phyloP scores from a whole-genome alignment of 2,113 vertebrate species.

The Nasalis larvatus region DNA sequence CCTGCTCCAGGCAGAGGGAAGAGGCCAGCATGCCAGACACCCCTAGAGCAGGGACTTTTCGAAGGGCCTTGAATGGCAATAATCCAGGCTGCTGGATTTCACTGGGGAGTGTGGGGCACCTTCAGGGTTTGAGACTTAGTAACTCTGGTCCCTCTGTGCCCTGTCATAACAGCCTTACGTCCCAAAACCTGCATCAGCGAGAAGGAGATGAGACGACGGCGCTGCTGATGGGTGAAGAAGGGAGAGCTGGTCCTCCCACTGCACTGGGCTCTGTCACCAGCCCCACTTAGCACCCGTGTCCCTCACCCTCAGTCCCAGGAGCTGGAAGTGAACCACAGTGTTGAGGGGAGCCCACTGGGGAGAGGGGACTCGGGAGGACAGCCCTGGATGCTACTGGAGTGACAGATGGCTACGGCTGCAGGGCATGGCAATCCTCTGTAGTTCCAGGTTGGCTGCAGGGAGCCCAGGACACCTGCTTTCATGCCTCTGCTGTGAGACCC shows the following conservation, averaged over 20 bases:
- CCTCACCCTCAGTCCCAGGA: not conserved
- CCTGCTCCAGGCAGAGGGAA: not conserved
- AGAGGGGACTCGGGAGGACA: not conserved
- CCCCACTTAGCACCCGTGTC: fast-evolving
- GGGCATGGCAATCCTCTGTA: fast-evolving
- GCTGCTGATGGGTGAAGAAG: conserved; percentile 79
- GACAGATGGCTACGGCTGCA: not conserved
- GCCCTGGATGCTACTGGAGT: not conserved
- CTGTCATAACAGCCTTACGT: conserved; percentile 88
- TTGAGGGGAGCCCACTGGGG: not conserved
- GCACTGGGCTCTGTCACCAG: fast-evolving
- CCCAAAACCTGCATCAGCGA: conserved; percentile 97
- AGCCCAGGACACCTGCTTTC: not conserved
- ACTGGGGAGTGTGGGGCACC: no score
- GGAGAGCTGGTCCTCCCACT: not conserved
- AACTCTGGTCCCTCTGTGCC: not conserved
- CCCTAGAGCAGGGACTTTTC: not conserved
- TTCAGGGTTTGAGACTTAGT: fast-evolving
- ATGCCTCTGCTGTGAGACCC: not conserved
- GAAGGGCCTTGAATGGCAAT: not conserved
- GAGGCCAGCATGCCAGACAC: not conserved
- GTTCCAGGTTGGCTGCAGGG: not conserved
- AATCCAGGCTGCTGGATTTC: fast-evolving
- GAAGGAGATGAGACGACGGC: conserved; percentile 84
- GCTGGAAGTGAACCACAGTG: not conserved